Percentiles rank a stretch among this genome's conserved stretches.
Conservation (phyloP, 2,888 invertebrate species). For the Augiades crinisus region DNA sequence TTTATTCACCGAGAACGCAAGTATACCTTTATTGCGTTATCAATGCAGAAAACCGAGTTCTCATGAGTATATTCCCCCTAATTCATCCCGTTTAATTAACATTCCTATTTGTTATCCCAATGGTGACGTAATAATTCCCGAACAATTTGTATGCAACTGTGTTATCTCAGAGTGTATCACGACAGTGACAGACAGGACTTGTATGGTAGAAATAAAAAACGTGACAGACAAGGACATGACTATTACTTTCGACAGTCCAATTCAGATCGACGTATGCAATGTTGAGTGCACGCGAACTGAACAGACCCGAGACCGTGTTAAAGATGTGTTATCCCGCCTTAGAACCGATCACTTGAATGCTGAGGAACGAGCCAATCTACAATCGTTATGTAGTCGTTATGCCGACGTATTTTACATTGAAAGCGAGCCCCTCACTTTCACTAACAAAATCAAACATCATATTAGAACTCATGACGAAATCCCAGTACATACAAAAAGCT, state of each 20-base stretch:
- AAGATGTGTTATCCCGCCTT: conserved; percentile 32
- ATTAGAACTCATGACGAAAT: conserved; percentile 26
- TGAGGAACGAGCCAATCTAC: conserved; percentile 37
- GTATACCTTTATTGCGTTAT: conserved; percentile 21
- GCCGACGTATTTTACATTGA: conserved; percentile 21
- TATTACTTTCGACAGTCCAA: conserved; percentile 33
- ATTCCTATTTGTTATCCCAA: conserved; percentile 3
- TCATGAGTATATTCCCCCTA: not conserved
- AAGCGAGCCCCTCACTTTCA: conserved; percentile 15
- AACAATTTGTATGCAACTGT: conserved; percentile 15
- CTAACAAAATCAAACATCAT: conserved; percentile 16
- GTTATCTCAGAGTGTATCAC: conserved; percentile 17
- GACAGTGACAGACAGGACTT: conserved; percentile 11
- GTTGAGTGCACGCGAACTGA: conserved; percentile 26
- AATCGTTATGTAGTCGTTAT: conserved; percentile 5
- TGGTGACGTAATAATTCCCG: conserved; percentile 10
- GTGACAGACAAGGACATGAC: conserved; percentile 31
- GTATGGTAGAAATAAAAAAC: conserved; percentile 14
- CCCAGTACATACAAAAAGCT: conserved; percentile 31
- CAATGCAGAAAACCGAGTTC: conserved; percentile 7
- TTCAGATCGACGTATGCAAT: conserved; percentile 32
- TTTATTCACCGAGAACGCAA: conserved; percentile 26
- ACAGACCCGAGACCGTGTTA: conserved; percentile 16
- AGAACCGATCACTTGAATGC: conserved; percentile 39
- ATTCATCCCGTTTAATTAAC: conserved; percentile 2